phyloP scores from a whole-genome alignment of 1,140 invertebrate genomes.

The Helicoverpa zea region DNA sequence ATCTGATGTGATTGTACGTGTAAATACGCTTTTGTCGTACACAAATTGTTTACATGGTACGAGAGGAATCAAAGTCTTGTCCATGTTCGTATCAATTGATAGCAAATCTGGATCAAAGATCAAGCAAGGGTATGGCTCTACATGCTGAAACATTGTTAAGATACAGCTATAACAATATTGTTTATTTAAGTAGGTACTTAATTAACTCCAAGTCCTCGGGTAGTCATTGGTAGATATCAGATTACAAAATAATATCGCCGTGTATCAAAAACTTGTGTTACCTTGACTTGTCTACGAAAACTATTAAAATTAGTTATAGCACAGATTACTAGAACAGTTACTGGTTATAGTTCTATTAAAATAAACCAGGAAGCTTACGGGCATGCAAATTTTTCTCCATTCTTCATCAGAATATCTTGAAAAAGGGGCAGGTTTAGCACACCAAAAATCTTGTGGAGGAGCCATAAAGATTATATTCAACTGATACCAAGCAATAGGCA shows the following conservation, averaged over 20 bases:
- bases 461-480: conserved; percentile 89
- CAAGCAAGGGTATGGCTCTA: conserved; percentile 76
- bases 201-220: no score
- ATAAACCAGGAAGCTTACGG: conserved; percentile 65
- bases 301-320: no score
- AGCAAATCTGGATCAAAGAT: conserved; percentile 80
- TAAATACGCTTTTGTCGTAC: conserved; percentile 89
- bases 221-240: no score
- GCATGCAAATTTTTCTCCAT: conserved; percentile 77
- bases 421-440: conserved; percentile 73
- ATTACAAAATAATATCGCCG: no score
- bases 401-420: conserved; percentile 66
- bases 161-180: no score
- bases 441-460: conserved; percentile 87
- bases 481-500: conserved; percentile 89
- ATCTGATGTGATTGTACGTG: conserved; percentile 90
- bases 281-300: no score
- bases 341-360: background rate
- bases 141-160: conserved; percentile 60
- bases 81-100: conserved; percentile 68
- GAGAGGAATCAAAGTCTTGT: conserved; percentile 72
- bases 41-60: conserved; percentile 86
- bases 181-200: no score
- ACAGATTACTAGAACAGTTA: no score
- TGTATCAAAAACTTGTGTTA: no score